Evolutionary conservation across 1,140 invertebrate genomes (phyloP).

Genomic region (Zaprionus gabonicus): DNA sequence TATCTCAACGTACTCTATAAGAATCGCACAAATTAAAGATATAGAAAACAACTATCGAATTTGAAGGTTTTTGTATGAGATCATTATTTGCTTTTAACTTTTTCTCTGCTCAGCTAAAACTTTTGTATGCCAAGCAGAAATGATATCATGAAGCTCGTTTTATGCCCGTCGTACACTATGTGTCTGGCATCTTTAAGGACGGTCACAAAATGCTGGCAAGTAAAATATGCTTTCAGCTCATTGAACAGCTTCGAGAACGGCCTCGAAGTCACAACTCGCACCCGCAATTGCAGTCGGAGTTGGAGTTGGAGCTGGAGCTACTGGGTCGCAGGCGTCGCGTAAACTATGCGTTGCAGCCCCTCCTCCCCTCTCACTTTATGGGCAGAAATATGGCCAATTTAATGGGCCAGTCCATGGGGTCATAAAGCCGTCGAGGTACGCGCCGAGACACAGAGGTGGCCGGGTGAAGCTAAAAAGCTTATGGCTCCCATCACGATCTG

Average conservation of each 20-base stretch:
- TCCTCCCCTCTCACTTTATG: conserved; percentile 39
- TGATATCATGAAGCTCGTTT: conserved; percentile 1
- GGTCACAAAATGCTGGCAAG: conserved; percentile 17
- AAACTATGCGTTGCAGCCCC: conserved; percentile 39
- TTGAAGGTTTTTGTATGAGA: too few species aligned
- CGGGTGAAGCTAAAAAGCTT: conserved; percentile 23
- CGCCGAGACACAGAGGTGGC: not conserved
- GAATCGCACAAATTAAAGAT: not conserved
- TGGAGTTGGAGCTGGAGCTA: not conserved
- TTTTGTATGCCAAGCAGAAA: not conserved
- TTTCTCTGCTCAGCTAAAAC: not conserved
- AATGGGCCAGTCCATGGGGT: conserved; percentile 50
- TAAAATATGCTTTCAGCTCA: conserved; percentile 56
- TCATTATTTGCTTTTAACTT: not conserved
- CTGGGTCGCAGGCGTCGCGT: conserved; percentile 14
- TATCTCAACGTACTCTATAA: too few species aligned
- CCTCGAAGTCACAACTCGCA: conserved; percentile 1
- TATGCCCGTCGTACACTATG: not conserved
- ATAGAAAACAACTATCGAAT: not conserved
- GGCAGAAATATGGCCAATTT: conserved; percentile 59
- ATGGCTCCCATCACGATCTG: conserved; percentile 14
- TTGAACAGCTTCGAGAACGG: conserved; percentile 33
- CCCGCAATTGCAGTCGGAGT: not conserved
- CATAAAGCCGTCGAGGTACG: conserved; percentile 36
- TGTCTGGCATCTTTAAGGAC: conserved; percentile 11